Conservation (phyloP, 2,113 vertebrate species). For the Sander vitreus region DNA sequence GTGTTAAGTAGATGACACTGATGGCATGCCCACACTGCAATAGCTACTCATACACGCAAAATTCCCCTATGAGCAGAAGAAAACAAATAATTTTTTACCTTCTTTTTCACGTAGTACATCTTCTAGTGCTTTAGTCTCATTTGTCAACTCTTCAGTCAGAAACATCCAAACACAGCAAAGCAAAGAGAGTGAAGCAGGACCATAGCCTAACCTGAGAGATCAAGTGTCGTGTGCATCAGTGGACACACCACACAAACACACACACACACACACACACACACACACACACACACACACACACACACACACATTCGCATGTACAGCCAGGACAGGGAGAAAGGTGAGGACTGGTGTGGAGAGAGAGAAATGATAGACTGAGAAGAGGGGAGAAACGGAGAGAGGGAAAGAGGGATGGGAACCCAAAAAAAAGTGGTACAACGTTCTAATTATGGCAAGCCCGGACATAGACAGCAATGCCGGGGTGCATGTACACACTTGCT, state of each 20-base stretch:
- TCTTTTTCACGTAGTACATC: conserved; percentile 87
- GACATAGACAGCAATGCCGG: conserved; percentile 82
- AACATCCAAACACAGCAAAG: conserved; percentile 58
- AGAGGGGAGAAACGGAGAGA: conserved; percentile 57
- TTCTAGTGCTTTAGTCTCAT: conserved; percentile 68
- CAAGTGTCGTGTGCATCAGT: conserved; percentile 63
- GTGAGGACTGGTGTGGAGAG: conserved; percentile 66
- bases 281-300: conserved; percentile 35
- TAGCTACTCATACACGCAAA: conserved; percentile 5
- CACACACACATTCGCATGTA: conserved; percentile 30
- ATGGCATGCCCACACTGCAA: conserved; percentile 3
- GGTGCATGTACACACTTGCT: conserved; percentile 84
- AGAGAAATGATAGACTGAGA: conserved; percentile 67
- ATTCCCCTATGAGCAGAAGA: conserved; percentile 18
- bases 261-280: conserved; percentile 22
- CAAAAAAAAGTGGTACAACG: conserved; percentile 79
- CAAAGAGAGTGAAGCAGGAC: conserved; percentile 36
- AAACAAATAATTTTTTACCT: conserved; percentile 75
- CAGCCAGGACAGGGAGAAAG: conserved; percentile 64
- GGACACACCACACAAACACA: conserved; percentile 40
- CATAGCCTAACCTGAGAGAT: conserved; percentile 62
- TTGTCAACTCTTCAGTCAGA: conserved; percentile 62
- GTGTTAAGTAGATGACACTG: conserved; percentile 18
- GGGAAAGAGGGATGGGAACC: conserved; percentile 79
- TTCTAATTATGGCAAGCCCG: conserved; percentile 86